Evolutionary conservation across 2,888 invertebrate species (phyloP).

Genomic region (Dascillus cervinus): DNA sequence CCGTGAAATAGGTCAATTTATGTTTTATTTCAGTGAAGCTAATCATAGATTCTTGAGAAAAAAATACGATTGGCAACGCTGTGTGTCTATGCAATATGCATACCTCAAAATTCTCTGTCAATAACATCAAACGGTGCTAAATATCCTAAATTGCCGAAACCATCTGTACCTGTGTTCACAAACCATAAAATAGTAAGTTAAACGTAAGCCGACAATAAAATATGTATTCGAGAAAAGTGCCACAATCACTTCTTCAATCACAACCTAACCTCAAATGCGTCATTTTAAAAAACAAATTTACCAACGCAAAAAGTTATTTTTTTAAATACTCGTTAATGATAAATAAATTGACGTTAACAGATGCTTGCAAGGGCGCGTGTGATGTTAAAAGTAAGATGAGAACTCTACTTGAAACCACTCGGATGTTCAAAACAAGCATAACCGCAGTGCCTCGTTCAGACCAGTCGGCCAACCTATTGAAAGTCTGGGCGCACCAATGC

Average conservation of each 20-base stretch:
- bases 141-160: too few relatives aligned
- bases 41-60: too few relatives aligned
- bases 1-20: too few relatives aligned
- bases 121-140: too few relatives aligned
- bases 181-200: too few relatives aligned
- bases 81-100: too few relatives aligned
- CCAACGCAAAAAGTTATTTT: slow-evolving; percentile 11
- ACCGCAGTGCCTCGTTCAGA: slow-evolving; percentile 25
- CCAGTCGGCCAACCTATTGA: slow-evolving; percentile 45
- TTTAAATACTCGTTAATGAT: slow-evolving; percentile 23
- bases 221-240: slow-evolving; percentile 18
- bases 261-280: slow-evolving; percentile 33
- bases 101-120: too few relatives aligned
- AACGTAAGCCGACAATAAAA: too few relatives aligned
- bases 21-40: too few relatives aligned
- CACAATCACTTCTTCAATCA: slow-evolving; percentile 14
- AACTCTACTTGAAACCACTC: slow-evolving; percentile 4
- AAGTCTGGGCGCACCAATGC: slow-evolving; percentile 49
- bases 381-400: slow-evolving; percentile 11
- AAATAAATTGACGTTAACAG: slow-evolving; percentile 21
- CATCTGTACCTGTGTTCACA: too few relatives aligned
- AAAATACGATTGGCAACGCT: too few relatives aligned
- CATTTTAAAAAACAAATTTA: slow-evolving; percentile 17
- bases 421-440: slow-evolving; percentile 11
- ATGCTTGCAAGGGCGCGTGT: slow-evolving; percentile 15